Base-by-base conservation (phyloP, 2,888 invertebrate species). In the Eristalis arbustorum region DNA sequence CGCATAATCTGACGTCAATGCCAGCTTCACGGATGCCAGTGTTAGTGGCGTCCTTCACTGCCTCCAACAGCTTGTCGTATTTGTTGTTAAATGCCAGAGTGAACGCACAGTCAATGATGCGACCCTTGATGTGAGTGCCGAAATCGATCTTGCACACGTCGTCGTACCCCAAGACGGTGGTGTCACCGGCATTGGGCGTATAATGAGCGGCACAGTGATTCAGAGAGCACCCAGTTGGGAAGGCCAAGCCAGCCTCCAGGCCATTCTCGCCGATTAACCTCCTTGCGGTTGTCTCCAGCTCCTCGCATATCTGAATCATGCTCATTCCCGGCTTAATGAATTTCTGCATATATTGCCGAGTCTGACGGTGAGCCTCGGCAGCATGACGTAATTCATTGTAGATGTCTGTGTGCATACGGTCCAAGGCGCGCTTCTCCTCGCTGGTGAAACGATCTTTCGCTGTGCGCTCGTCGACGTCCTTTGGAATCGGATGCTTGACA, bases 121-220 rank as follows among this genome's bases (percentile, higher is more conserved):
- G 95, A 82, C 99, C 99, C 93, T 99, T 99, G 88, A 99, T 97
- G 93, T 99, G 99, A 1, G 98, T 99, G 69, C 99, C 99, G 93
- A 99, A 99, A 93, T 99, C 99, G 89, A 99, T 98, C 94, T 99
- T 99, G 90, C 98, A 98, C 2, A 99, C 99, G 93, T 99, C 99
- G 91, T 99, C 98, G 90, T 97, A 97, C 89, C 96, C 95, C 67
- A 99, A 94, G 11, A 99, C 98, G 0, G 99, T 99, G 11, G 96
- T 94, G 93, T 99, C 99, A 13, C 98, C 99, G 73, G 98, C 98
- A 93, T 99, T 99, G 4, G 99, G 99, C 14, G 99, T 99, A 91
- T 99, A 99, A 94, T 99, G 99, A 69, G 99, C 99, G 75, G 99
- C 99, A 92, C 99, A 99, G 92, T 99, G 97, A 93, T 99, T 99